Conservation (phyloP, 2,113 vertebrate species). For the Clinocottus analis region DNA sequence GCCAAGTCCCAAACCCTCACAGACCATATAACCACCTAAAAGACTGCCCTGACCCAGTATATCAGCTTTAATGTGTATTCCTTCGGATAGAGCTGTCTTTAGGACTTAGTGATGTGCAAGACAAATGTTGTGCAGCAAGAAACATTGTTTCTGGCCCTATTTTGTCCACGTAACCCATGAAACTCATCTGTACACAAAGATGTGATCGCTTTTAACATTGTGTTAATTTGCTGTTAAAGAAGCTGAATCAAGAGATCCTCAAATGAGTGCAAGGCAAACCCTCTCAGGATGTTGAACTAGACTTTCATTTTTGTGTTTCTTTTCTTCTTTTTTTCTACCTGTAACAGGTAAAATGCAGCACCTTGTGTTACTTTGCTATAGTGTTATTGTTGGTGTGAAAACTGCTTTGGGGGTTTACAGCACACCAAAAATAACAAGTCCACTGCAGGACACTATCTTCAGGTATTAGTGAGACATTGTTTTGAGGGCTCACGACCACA, state of each 20-base stretch:
- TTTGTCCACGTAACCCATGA: background rate
- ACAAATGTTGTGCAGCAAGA: background rate
- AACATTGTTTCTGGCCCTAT: background rate
- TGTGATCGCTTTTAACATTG: background rate
- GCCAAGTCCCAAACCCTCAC: background rate
- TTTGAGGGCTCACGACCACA: background rate
- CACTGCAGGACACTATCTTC: no score
- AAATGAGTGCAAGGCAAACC: background rate
- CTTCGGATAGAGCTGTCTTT: background rate
- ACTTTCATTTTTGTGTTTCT: background rate
- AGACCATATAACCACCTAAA: no score
- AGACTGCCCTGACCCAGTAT: no score
- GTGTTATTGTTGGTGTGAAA: slow-evolving; percentile 6
- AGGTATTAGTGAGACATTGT: background rate
- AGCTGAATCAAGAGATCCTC: background rate
- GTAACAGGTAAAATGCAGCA: background rate
- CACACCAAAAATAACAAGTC: background rate
- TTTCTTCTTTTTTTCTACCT: background rate
- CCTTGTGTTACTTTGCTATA: background rate
- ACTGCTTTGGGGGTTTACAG: slow-evolving; percentile 3
- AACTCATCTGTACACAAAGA: no score
- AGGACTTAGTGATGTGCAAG: background rate
- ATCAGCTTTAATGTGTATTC: background rate
- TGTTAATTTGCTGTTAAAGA: background rate
- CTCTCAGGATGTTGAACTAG: background rate